Conservation (phyloP, 2,113 vertebrate species). For the Elephantulus edwardii region DNA sequence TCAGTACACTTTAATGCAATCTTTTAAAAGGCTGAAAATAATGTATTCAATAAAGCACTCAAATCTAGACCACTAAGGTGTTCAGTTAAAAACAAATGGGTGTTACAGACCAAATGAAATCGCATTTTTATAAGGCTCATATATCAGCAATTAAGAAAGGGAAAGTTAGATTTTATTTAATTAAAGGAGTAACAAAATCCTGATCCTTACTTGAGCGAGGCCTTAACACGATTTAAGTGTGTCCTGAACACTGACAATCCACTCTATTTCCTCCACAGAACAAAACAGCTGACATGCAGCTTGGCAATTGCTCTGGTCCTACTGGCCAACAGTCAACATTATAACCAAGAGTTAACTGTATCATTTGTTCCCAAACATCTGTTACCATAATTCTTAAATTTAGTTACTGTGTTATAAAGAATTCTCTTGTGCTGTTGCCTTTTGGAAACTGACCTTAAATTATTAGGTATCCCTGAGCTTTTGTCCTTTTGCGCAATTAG, state of each 20-base stretch:
- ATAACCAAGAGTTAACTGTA: rapidly evolving
- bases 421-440: not conserved
- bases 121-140: not conserved
- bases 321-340: not conserved
- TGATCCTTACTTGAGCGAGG: no score
- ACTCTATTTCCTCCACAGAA: not conserved
- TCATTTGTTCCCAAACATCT: not conserved
- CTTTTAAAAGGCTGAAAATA: not conserved
- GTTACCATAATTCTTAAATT: not conserved
- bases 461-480: not conserved
- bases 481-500: not conserved
- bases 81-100: not conserved
- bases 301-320: not conserved
- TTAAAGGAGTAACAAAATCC: not conserved
- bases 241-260: no score
- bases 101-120: not conserved
- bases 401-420: not conserved
- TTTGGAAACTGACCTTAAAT: not conserved
- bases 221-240: no score
- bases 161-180: not conserved
- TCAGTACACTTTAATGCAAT: not conserved
- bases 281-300: not conserved
- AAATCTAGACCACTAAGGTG: not conserved
- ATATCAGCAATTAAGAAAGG: not conserved
- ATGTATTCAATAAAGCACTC: not conserved